Base-by-base conservation (phyloP, 64 coral and sea anemone species). In the Astreopora myriophthalma region DNA sequence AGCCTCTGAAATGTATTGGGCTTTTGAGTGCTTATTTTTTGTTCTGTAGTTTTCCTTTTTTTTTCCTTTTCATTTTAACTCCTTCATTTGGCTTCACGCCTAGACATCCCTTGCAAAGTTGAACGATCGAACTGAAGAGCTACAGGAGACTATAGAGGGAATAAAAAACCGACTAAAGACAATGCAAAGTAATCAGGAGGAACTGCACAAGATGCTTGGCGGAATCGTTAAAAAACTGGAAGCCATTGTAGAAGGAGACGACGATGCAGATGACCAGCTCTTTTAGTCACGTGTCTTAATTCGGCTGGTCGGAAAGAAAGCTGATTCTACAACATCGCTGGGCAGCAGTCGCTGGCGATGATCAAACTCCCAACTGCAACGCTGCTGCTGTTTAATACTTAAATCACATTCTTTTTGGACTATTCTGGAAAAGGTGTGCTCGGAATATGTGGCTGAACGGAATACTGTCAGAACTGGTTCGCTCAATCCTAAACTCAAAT, bases 171-270 rank as follows among this genome's bases (percentile, higher is more conserved):
- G 79, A 22, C 25, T 95, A 26, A 74, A 76, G 10, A 75, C 83
- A 58, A 52, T 95, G 38, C 88, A 95, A 31, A 48, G 1, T 26
- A 64, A 82, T 23, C 88, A 89, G 40, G 93, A 90, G 39, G 28
- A 86, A 48, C n/a, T 95, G 52, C 79, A 95, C 28, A 90, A 76
- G 1, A 95, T 95, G 87, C 30, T 95, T 14, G 34, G 27, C 3
- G 93, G 87, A 39, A 77, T 95, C 23, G 93, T 91, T 3, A 40
- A 75, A 38, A 84, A 95, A 32, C 80, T 95, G 71, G 88, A 95
- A n/a, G 57, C 88, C 33, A 80, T 57, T 20, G 72, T 93, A 16
- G 75, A 93, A 28, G 92, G 87, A 64, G 92, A 89, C 36, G 86
- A 69, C 49, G 67, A 91, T 83, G 66, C 82, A 5, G 89, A 91